Percentiles rank a stretch among this genome's conserved stretches.
phyloP scores from a whole-genome alignment of 2,113 vertebrate species.

The Natator depressus region DNA sequence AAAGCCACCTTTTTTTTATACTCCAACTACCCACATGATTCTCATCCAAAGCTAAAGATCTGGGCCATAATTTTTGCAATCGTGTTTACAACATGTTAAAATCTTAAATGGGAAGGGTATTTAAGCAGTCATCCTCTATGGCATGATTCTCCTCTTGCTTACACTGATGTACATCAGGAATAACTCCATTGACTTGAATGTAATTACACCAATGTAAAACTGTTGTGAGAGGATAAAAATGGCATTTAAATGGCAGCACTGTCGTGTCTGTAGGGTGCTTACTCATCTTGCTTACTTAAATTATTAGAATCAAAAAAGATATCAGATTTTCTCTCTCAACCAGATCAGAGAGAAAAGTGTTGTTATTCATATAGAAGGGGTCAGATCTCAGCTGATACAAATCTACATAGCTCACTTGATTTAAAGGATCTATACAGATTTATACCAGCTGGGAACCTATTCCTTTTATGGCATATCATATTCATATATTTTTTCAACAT shows the following conservation, averaged over 20 bases:
- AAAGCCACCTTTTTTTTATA: not conserved
- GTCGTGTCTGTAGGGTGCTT: not conserved
- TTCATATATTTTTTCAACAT: not conserved
- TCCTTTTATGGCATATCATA: not conserved
- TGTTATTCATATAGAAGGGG: not conserved
- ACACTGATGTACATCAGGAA: not conserved
- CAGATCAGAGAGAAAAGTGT: not conserved
- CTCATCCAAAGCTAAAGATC: not conserved
- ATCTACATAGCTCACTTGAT: not conserved
- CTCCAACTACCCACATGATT: not conserved
- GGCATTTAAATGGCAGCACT: not conserved
- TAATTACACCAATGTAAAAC: not conserved
- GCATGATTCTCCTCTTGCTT: not conserved
- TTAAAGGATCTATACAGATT: rapidly evolving
- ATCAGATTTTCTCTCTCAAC: not conserved
- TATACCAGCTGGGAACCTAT: not conserved
- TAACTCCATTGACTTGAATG: not conserved
- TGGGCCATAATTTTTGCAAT: not conserved
- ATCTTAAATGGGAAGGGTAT: not conserved
- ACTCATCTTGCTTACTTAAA: not conserved
- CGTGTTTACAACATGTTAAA: conserved; percentile 1
- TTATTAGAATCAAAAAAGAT: not conserved
- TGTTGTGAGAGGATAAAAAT: not conserved
- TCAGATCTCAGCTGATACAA: not conserved
- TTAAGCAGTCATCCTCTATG: not conserved